Conservation (phyloP, 2,888 invertebrate genomes). For the Endotricha flammealis region DNA sequence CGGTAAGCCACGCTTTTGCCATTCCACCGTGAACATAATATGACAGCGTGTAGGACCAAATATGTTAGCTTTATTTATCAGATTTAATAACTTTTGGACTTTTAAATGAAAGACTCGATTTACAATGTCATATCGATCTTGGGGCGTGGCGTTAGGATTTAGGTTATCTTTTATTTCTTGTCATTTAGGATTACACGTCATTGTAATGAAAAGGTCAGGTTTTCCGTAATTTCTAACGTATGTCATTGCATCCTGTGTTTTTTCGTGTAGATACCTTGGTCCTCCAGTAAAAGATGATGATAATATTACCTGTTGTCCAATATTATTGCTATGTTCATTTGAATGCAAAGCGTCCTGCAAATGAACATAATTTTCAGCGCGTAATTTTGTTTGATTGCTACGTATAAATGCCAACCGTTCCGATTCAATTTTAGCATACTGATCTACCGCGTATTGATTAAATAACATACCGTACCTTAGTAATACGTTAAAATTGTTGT, state of each 20-base stretch:
- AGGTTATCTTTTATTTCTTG: slow-evolving; percentile 3
- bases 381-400: slow-evolving; percentile 6
- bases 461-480: slow-evolving; percentile 20
- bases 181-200: slow-evolving; percentile 23
- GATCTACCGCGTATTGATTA: slow-evolving; percentile 21
- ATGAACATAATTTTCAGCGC: slow-evolving; percentile 3
- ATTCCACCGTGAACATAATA: slow-evolving; percentile 23
- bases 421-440: slow-evolving; percentile 23
- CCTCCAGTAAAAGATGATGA: neutral
- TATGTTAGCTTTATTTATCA: slow-evolving; percentile 23
- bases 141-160: slow-evolving; percentile 10
- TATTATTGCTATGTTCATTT: neutral
- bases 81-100: slow-evolving; percentile 22
- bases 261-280: neutral
- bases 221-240: slow-evolving; percentile 30
- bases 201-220: slow-evolving; percentile 26
- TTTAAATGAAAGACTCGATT: slow-evolving; percentile 27
- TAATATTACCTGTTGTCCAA: neutral
- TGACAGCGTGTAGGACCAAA: slow-evolving; percentile 24
- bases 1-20: slow-evolving; percentile 22
- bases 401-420: slow-evolving; percentile 19
- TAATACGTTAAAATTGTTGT: slow-evolving; percentile 20
- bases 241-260: slow-evolving; percentile 4
- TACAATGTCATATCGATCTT: slow-evolving; percentile 20
- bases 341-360: neutral